A percentile compares a stretch with the other conserved stretches of the same genome.
Conservation (phyloP, 2,113 vertebrate species). For the Tragelaphus strepsiceros region DNA sequence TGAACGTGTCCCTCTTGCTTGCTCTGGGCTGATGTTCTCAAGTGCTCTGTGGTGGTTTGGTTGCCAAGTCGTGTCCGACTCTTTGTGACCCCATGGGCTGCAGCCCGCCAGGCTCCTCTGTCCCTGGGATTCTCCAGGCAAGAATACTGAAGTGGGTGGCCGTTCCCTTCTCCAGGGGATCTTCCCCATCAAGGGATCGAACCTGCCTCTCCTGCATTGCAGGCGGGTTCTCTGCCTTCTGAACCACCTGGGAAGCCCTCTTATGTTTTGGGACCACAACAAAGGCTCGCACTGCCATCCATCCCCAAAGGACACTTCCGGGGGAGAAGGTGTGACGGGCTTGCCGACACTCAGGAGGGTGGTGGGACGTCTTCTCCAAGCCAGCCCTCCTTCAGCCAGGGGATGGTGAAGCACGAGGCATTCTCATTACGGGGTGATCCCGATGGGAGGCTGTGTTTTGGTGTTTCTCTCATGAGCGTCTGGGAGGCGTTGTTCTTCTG, state of each 20-base stretch:
- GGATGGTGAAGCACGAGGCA: rapidly evolving
- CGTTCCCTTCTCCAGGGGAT: background rate
- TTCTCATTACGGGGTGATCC: rapidly evolving
- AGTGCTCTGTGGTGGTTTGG: rapidly evolving
- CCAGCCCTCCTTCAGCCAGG: rapidly evolving
- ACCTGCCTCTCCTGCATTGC: background rate
- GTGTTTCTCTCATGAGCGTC: rapidly evolving
- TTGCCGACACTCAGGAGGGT: rapidly evolving
- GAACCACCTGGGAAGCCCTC: background rate
- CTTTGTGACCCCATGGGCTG: background rate
- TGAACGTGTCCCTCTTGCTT: background rate
- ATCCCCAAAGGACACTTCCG: rapidly evolving
- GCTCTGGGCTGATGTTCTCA: background rate
- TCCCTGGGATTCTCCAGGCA: background rate
- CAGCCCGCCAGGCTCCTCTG: background rate
- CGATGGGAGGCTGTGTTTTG: rapidly evolving
- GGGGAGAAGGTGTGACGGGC: background rate
- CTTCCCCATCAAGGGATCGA: background rate
- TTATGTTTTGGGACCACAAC: background rate
- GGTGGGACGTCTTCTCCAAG: rapidly evolving
- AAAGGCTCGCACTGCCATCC: background rate
- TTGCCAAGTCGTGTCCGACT: background rate
- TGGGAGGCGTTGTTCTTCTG: rapidly evolving
- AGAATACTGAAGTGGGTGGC: background rate
- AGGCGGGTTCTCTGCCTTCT: background rate